A percentile compares a stretch with the other conserved stretches of the same genome.
Conservation (phyloP, 1,140 invertebrate genomes). For the Antheraea mylitta region DNA sequence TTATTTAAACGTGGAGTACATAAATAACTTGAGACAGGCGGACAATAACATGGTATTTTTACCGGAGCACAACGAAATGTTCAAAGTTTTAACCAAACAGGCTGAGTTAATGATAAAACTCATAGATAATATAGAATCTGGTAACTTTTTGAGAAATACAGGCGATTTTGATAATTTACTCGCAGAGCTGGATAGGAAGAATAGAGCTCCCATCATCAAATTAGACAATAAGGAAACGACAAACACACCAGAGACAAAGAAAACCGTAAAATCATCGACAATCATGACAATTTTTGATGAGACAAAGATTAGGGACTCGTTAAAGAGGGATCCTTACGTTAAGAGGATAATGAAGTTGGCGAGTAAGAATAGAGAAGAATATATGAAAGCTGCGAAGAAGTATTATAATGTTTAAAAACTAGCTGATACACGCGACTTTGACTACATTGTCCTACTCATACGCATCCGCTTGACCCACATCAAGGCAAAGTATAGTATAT, state of each 20-base stretch:
- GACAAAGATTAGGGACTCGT: slow-evolving; percentile 30
- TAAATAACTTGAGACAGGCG: not conserved
- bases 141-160: not conserved
- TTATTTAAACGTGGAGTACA: not conserved
- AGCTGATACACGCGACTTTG: not conserved
- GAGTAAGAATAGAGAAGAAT: slow-evolving; percentile 29
- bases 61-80: not conserved
- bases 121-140: not conserved
- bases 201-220: not conserved
- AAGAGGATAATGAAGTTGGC: slow-evolving; percentile 47
- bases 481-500: too few relatives aligned
- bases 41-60: not conserved
- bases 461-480: too few relatives aligned
- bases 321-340: slow-evolving; percentile 44
- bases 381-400: slow-evolving; percentile 22
- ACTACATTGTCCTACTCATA: not conserved
- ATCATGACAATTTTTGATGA: slow-evolving; percentile 40
- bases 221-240: slow-evolving; percentile 5
- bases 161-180: slow-evolving; percentile 38
- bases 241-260: not conserved
- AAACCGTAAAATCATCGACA: slow-evolving; percentile 22
- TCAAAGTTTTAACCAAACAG: slow-evolving; percentile 7
- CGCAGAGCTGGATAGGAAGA: slow-evolving; percentile 23
- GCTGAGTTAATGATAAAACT: not conserved
- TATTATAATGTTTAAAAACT: slow-evolving; percentile 5